These are phyloP conservation scores for Pseudonaja textilis DNA, from an alignment of 2,113 vertebrate species.

Conservation along the genomic window DNA sequence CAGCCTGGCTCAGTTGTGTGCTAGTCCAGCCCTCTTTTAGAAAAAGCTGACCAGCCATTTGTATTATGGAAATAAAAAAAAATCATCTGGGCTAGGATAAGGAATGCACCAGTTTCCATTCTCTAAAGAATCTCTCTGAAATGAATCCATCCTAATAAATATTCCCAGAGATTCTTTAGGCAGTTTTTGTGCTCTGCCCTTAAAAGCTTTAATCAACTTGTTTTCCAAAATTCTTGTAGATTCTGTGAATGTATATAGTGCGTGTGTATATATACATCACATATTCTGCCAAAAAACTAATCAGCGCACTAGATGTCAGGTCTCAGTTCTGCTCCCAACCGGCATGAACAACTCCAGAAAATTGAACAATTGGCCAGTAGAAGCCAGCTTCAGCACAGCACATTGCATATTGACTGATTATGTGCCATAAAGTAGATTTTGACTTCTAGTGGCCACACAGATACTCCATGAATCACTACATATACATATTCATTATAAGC, in stretches of 20 bases:
- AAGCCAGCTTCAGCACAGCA: background rate
- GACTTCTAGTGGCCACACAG: background rate
- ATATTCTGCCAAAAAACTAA: background rate
- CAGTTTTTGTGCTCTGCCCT: background rate
- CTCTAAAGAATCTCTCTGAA: background rate
- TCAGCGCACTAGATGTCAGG: background rate
- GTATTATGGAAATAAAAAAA: background rate
- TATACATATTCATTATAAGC: background rate
- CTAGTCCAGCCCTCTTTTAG: background rate
- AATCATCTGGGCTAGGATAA: background rate
- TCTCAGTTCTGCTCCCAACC: background rate
- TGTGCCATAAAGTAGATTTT: background rate
- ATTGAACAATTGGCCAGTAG: background rate
- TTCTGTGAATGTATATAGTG: background rate
- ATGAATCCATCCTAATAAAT: background rate
- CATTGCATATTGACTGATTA: background rate
- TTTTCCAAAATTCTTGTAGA: background rate
- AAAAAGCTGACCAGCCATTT: background rate
- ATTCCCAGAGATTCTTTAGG: background rate
- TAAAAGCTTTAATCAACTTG: background rate
- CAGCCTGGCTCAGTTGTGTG: background rate
- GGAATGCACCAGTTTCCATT: background rate
- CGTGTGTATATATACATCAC: background rate
- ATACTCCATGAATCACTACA: background rate
- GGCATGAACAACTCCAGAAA: background rate